Evolutionary conservation across 2,797 vertebrate genomes (phyloP), one percentile per base, ranked within the genome.

Genomic region (Lutjanus campechanus): DNA sequence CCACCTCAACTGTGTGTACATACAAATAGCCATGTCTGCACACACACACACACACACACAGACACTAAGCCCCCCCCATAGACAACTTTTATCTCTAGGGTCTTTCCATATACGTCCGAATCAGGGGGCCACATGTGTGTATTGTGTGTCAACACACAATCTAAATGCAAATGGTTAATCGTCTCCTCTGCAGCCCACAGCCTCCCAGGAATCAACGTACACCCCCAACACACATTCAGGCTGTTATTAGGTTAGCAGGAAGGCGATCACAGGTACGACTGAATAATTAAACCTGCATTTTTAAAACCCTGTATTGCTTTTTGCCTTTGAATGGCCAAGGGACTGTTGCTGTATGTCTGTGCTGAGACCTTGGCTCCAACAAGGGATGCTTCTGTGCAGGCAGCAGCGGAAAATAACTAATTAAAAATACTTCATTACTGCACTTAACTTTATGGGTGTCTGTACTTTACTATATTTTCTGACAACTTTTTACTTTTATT

Each of bases 161-260:
- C 88, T 94, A 94, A 95, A 94, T 94, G 93, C 93, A 94, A 94
- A 93, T 95, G 77, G 83, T 87, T 87, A 82, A 91, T 92, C 73
- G 73, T 83, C 67, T 65, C 84, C 46, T 77, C 64, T 73, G 82
- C 73, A 76, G 82, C 84, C 82, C 67, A 17, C 67, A 53, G 79
- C 77, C 84, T 84, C 74, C 11, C 60, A 80, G 89, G 85, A 89
- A 77, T 73, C 70, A 6, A 59, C 49, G n/a, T 40, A 22, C 44
- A 44, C 22, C 65, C 49, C 73, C 67, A 60, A 29, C 69, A 83
- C 73, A 80, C 79, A 44, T 82, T 10, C 64, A 46, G 12, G 25
- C 59, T 5, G 8, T 89, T 91, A 92, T 90, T 86, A 73, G 77
- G 80, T 88, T 84, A 70, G 78, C 9, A 2, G 25, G 61, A 69